Evolutionary conservation across 1,140 invertebrate genomes (phyloP).

Genomic region (Liolophura sinensis): DNA sequence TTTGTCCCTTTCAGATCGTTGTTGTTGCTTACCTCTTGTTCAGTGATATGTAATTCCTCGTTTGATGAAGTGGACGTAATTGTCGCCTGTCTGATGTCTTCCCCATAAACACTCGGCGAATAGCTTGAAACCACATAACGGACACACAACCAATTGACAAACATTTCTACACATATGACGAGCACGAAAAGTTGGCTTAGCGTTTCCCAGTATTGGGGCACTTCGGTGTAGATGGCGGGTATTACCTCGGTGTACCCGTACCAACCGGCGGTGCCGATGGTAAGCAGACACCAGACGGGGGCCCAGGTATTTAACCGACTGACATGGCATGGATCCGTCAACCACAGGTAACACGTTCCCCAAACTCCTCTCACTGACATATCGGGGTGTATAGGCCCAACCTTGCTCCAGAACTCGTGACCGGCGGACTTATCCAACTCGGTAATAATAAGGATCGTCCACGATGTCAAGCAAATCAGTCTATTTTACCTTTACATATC

Average conservation of each 20-base stretch:
- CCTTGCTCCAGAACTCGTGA: not conserved
- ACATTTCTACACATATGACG: slow-evolving; percentile 24
- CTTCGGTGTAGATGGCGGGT: slow-evolving; percentile 19
- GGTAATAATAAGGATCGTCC: not conserved
- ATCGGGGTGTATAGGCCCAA: slow-evolving; percentile 2
- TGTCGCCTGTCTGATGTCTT: not conserved
- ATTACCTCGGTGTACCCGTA: slow-evolving; percentile 20
- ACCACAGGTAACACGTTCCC: not conserved
- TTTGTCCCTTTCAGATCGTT: not conserved
- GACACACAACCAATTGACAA: slow-evolving; percentile 33
- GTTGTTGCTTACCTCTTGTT: slow-evolving; percentile 3
- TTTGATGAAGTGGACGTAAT: not conserved
- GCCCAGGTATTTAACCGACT: slow-evolving; percentile 4
- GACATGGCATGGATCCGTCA: not conserved
- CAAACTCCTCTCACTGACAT: not conserved
- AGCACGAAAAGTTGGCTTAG: slow-evolving; percentile 14
- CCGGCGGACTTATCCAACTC: not conserved
- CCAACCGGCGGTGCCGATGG: slow-evolving; percentile 1
- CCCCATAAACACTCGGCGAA: slow-evolving; percentile 17
- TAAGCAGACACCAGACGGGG: slow-evolving; percentile 2
- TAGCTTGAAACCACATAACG: slow-evolving; percentile 28
- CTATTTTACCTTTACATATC: no score
- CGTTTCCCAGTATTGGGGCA: slow-evolving; percentile 1
- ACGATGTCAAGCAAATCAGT: not conserved
- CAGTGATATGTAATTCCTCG: not conserved